Percentiles rank a stretch among this genome's conserved stretches.
Conservation (phyloP, 37 sponge, comb jelly and placozoan species). For the Hexactinellida sp. region DNA sequence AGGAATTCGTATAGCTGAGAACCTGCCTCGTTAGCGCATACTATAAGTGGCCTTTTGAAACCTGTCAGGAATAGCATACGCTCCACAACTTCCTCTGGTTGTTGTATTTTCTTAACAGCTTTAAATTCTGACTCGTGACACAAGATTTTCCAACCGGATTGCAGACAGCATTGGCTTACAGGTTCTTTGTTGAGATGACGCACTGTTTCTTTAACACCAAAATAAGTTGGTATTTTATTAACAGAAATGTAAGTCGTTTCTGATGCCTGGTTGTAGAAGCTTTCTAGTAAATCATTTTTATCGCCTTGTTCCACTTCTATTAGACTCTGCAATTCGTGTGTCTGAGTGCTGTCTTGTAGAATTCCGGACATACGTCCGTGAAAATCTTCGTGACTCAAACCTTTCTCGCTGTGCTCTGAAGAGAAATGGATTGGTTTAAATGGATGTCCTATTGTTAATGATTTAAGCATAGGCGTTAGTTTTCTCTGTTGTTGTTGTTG, state of each 20-base stretch:
- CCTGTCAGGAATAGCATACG: neutral
- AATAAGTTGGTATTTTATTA: neutral
- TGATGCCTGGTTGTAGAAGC: neutral
- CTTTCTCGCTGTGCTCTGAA: neutral
- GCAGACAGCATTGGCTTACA: neutral
- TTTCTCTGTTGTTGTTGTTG: neutral
- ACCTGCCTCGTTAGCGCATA: conserved; percentile 25
- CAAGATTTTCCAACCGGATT: neutral
- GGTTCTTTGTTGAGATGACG: conserved; percentile 8
- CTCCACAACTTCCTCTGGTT: neutral
- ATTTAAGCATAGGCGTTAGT: neutral
- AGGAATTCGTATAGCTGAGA: conserved; percentile 44
- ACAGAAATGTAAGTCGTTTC: neutral
- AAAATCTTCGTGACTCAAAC: neutral
- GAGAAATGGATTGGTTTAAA: neutral
- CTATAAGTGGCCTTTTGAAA: conserved; percentile 20
- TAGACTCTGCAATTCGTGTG: neutral
- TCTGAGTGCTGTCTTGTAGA: neutral
- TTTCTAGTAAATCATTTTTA: neutral
- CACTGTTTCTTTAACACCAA: neutral
- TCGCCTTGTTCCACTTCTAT: neutral
- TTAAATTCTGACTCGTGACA: neutral
- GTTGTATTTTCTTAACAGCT: conserved; percentile 3
- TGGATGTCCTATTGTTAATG: neutral
- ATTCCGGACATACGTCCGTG: neutral